Evolutionary conservation across 2,113 vertebrate genomes (phyloP), one percentile per base, ranked within the genome.

Genomic region (Anseranas semipalmata): DNA sequence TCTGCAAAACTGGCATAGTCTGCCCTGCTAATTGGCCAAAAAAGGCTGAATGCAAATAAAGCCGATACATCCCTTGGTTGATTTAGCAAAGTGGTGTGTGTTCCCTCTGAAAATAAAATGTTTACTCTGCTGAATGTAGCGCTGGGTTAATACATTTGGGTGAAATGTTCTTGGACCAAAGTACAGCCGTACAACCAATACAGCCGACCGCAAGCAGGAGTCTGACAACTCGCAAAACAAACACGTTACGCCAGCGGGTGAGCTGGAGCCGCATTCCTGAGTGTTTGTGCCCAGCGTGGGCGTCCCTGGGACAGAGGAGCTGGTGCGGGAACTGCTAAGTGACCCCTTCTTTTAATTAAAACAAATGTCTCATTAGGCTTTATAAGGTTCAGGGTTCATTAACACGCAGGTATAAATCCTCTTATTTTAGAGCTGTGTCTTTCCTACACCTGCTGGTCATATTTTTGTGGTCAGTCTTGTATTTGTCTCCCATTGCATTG

Each of bases 141-240:
- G 8, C 60, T 58, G 48, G 62, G 86, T 80, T 89, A 12, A 6
- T 62, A 88, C 52, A 10, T 75, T 8, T 90, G 80, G 92, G 90
- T 95, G 93, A 95, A 97, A 91, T 62, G 93, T 93, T 95, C 92
- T 77, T 30, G 67, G 96, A 33, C 22, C 97, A 97, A 97, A 97
- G 97, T 95, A 72, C 85, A 55, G 73, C 30, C 17, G 22, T 39
- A 50, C 87, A 81, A 86, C 20, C 25, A 21, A 41, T 83, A 19
- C 43, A 70, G 73, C 35, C 2, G 12, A 70, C 70, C 81, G 59
- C 24, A 17, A 88, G 90, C 91, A 85, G 92, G 73, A 87, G 60
- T 76, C 77, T 71, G 59, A 11, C 91, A 12, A 45, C 3, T 6
- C 2, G 4, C 48, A 73, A 85, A 93, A 12, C 87, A 97, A 97